These are phyloP conservation scores for Felis catus DNA, from an alignment of 2,113 vertebrate species.

Conservation along the genomic window F.catus_Fca126_mat1.0 CM031411.1:85527501-85528000, in stretches of 20 bases:
- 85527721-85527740: not conserved
- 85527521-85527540: not conserved
- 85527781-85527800: conserved; percentile 65
- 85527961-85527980: conserved; percentile 67
- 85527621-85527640: conserved; percentile 42
- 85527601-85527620: not conserved
- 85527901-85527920: conserved; percentile 58
- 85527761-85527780: conserved; percentile 74
- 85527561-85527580: conserved; percentile 42
- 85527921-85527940: conserved; percentile 68
- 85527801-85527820: conserved; percentile 65
- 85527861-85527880: conserved; percentile 59
- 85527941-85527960: conserved; percentile 65
- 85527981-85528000: conserved; percentile 46
- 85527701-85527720: conserved; percentile 45
- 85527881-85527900: conserved; percentile 24
- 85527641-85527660: conserved; percentile 48
- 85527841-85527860: conserved; percentile 59
- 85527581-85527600: not conserved
- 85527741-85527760: conserved; percentile 73
- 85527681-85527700: conserved; percentile 57
- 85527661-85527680: conserved; percentile 62
- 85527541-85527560: conserved; percentile 47
- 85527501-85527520: conserved; percentile 18
- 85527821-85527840: conserved; percentile 55